phyloP scores from a whole-genome alignment of 2,113 vertebrate genomes.

The Synodontis membranacea region DNA sequence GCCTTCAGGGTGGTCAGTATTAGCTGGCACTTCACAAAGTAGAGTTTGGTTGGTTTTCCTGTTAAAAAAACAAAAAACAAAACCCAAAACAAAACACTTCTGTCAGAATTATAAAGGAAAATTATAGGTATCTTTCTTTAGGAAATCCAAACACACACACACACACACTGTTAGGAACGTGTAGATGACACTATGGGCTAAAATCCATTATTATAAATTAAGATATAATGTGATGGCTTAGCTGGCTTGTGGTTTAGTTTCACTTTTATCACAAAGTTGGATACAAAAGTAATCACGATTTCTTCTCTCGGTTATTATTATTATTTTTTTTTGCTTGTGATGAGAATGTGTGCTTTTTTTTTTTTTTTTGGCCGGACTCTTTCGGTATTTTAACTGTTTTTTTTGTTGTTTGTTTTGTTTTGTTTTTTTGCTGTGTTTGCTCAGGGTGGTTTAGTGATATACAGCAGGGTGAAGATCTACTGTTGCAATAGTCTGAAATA shows the following conservation, averaged over 20 bases:
- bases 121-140: background rate
- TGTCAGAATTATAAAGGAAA: background rate
- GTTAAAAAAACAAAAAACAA: background rate
- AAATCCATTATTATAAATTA: background rate
- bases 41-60: background rate
- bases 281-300: conserved; percentile 28
- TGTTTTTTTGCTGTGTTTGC: conserved; percentile 49
- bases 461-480: conserved; percentile 36
- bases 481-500: conserved; percentile 38
- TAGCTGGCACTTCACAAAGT: conserved; percentile 5
- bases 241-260: background rate
- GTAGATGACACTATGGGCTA: background rate
- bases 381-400: conserved; percentile 31
- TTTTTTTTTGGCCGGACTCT: background rate
- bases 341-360: background rate
- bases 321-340: conserved; percentile 8
- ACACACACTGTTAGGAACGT: background rate
- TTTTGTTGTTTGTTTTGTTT: no score
- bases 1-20: background rate
- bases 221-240: background rate
- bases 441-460: conserved; percentile 46
- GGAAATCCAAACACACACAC: background rate
- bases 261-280: conserved; percentile 23
- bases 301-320: no score
- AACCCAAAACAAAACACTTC: no score